These are phyloP conservation scores for Mesembrinibis cayennensis DNA, from an alignment of 2,113 vertebrate species.

Conservation along the genomic window DNA sequence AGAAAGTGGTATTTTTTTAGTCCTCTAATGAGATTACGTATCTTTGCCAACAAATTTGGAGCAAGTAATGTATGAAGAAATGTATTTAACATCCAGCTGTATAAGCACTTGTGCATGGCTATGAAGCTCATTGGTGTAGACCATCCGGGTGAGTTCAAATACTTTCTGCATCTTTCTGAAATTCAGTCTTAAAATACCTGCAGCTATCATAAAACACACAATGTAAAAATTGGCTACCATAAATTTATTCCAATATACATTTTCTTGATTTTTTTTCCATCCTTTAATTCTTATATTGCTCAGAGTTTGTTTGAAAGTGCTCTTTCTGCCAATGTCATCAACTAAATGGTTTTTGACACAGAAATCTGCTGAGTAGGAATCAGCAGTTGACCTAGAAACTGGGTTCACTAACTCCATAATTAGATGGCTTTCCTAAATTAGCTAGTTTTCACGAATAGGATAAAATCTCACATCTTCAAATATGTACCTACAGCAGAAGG, in stretches of 20 bases:
- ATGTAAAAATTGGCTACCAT: fast-evolving
- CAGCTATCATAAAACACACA: neutral
- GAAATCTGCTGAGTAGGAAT: neutral
- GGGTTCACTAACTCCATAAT: neutral
- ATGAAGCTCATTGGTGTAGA: fast-evolving
- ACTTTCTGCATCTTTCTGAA: neutral
- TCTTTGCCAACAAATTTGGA: neutral
- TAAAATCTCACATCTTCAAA: neutral
- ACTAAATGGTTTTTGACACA: neutral
- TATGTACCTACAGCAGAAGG: neutral
- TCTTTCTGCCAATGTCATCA: fast-evolving
- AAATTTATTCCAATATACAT: neutral
- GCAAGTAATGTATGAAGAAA: neutral
- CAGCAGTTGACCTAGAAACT: neutral
- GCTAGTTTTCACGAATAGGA: neutral
- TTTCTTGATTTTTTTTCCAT: neutral
- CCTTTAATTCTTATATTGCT: fast-evolving
- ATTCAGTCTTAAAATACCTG: neutral
- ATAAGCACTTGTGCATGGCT: neutral
- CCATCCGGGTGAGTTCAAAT: neutral
- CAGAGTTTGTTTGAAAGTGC: neutral
- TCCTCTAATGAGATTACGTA: neutral
- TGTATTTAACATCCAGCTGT: neutral
- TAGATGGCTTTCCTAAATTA: neutral
- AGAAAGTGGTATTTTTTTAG: neutral